Evolutionary conservation across 2,113 vertebrate species (phyloP).

Genomic region (Peromyscus leucopus): DNA sequence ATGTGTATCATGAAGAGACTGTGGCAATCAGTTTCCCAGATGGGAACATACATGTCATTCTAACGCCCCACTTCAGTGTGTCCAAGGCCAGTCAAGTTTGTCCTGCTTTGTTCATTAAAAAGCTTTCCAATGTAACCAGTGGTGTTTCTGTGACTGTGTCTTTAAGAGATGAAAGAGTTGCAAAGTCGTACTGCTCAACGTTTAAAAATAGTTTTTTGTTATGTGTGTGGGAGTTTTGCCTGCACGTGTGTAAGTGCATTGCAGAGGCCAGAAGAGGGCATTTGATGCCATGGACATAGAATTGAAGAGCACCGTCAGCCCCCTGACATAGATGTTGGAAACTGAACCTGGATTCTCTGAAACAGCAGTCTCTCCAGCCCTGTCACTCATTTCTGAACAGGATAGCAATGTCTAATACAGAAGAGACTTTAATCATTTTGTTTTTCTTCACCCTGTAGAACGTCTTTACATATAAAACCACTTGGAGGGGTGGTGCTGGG

Average conservation of each 20-base stretch:
- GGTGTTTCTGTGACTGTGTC: not conserved
- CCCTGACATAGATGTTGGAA: not conserved
- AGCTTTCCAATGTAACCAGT: not conserved
- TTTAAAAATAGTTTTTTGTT: not conserved
- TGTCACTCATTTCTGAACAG: slow-evolving; percentile 19
- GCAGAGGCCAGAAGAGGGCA: not conserved
- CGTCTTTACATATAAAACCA: not conserved
- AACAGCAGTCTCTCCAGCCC: not conserved
- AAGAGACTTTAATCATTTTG: not conserved
- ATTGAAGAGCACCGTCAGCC: not conserved
- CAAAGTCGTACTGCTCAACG: not conserved
- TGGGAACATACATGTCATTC: not conserved
- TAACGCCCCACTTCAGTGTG: not conserved
- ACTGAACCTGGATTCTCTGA: not conserved
- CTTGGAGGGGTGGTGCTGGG: not conserved
- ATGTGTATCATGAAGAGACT: not conserved
- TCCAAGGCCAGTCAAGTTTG: not conserved
- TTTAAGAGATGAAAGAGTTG: slow-evolving; percentile 8
- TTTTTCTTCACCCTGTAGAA: not conserved
- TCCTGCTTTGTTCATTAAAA: rapidly evolving
- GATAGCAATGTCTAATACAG: not conserved
- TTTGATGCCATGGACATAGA: not conserved
- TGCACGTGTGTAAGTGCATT: not conserved
- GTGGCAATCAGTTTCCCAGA: not conserved
- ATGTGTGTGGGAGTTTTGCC: not conserved